A percentile compares a stretch with the other conserved stretches of the same genome.
Conservation (phyloP, 2,797 vertebrate species). For the Tiaroga cobitis region DNA sequence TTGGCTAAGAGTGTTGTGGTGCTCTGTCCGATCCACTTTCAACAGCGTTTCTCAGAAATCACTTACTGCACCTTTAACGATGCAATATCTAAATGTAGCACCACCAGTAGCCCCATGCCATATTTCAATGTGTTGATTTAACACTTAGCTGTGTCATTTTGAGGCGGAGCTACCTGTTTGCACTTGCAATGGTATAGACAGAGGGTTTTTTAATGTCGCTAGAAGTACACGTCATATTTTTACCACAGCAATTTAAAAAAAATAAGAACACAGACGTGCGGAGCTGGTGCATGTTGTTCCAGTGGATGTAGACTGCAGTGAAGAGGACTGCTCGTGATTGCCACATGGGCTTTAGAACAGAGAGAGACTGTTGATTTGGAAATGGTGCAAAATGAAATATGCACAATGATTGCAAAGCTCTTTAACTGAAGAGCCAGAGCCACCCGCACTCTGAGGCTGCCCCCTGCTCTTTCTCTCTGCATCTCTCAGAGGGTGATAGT, state of each 20-base stretch:
- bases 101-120: too few species aligned
- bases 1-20: neutral
- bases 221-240: neutral
- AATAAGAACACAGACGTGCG: neutral
- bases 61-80: neutral
- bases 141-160: neutral
- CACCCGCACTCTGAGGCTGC: constrained; percentile 40
- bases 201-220: neutral
- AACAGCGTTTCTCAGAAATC: neutral
- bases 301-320: constrained; percentile 45
- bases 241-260: neutral
- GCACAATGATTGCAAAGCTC: constrained; percentile 78
- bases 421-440: constrained; percentile 73
- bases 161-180: neutral
- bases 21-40: neutral
- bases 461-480: constrained; percentile 48
- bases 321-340: constrained; percentile 44
- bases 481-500: constrained; percentile 24
- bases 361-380: constrained; percentile 73
- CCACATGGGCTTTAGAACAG: constrained; percentile 42
- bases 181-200: neutral
- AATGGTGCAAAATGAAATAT: constrained; percentile 81
- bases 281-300: constrained; percentile 26
- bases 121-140: neutral
- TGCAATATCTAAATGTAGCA: neutral